Conservation (phyloP, 2,113 vertebrate genomes). For the Salvelinus namaycush region DNA sequence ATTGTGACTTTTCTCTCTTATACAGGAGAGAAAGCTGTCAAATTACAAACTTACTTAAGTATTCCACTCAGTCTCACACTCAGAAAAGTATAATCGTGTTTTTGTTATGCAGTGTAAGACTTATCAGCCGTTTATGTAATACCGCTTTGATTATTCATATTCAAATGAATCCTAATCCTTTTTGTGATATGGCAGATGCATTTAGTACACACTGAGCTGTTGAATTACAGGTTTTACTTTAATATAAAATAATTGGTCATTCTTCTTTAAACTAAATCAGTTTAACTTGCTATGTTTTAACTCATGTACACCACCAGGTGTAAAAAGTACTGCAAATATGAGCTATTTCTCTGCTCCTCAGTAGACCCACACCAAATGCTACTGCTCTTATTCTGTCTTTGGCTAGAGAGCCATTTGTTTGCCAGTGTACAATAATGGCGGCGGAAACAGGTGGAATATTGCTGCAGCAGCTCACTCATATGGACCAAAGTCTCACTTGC, state of each 20-base stretch:
- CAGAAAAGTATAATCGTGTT: no score
- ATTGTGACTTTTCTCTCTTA: constrained; percentile 1
- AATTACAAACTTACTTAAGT: background rate
- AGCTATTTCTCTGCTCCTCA: background rate
- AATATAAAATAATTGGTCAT: background rate
- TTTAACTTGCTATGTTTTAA: no score
- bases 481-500: constrained; percentile 50
- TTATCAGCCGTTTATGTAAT: background rate
- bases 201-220: background rate
- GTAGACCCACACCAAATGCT: constrained; percentile 45
- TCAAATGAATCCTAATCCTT: background rate
- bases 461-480: constrained; percentile 57
- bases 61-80: no score
- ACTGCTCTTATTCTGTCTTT: constrained; percentile 43
- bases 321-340: constrained; percentile 22
- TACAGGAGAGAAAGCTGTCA: background rate
- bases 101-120: no score
- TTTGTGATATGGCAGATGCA: background rate
- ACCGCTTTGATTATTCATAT: no score
- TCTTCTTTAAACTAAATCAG: background rate
- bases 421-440: constrained; percentile 55
- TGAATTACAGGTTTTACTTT: background rate
- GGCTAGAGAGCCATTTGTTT: constrained; percentile 51
- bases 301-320: constrained; percentile 45
- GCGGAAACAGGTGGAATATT: constrained; percentile 69